phyloP scores from a whole-genome alignment of 2,888 invertebrate species.

The Allygus modestus region DNA sequence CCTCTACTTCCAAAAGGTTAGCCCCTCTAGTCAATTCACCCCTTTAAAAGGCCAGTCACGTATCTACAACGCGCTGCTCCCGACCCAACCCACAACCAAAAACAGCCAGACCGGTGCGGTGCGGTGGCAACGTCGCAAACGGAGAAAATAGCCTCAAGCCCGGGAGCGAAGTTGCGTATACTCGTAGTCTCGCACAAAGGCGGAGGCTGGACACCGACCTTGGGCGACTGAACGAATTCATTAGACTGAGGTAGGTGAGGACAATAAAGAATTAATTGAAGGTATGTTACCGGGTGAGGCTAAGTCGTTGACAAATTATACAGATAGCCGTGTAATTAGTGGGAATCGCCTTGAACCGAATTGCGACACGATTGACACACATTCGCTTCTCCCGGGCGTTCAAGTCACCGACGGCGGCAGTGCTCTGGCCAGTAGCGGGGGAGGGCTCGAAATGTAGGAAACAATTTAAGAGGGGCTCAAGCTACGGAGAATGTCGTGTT shows the following conservation, averaged over 20 bases:
- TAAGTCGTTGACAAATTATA: slow-evolving; percentile 39
- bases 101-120: not conserved
- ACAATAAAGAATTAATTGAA: slow-evolving; percentile 48
- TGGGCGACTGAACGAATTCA: slow-evolving; percentile 27
- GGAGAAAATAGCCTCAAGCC: not conserved
- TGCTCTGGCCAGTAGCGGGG: not conserved
- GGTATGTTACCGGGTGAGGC: slow-evolving; percentile 52
- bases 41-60: not conserved
- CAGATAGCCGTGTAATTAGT: slow-evolving; percentile 23
- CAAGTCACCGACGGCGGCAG: not conserved
- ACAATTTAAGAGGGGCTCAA: too few relatives aligned
- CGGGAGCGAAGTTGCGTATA: not conserved
- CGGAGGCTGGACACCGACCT: not conserved
- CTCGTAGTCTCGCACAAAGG: not conserved
- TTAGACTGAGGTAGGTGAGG: slow-evolving; percentile 31
- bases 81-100: not conserved
- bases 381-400: slow-evolving; percentile 19
- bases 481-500: too few relatives aligned
- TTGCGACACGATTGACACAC: slow-evolving; percentile 35
- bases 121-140: not conserved
- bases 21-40: too few relatives aligned
- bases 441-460: too few relatives aligned
- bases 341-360: slow-evolving; percentile 33
- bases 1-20: too few relatives aligned
- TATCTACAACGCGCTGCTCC: not conserved